Percentiles rank a stretch among this genome's conserved stretches.
These are phyloP conservation scores for Ceraclea dissimilis DNA, from an alignment of 2,888 invertebrate genomes.

Conservation along the genomic window DNA sequence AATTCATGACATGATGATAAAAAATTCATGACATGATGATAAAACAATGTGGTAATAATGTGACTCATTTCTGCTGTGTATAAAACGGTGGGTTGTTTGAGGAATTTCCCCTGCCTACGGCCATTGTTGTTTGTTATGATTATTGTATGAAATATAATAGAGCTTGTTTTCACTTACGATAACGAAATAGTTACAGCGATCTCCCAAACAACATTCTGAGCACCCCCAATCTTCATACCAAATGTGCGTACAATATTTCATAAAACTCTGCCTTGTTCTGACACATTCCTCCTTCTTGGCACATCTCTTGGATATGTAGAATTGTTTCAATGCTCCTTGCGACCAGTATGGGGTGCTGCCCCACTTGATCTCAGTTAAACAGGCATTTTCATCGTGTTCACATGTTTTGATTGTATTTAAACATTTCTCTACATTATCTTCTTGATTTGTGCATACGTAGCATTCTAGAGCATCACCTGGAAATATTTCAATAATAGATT, in stretches of 20 bases:
- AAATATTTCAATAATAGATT: too few species aligned
- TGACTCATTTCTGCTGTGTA: too few species aligned
- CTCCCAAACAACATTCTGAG: conserved; percentile 92
- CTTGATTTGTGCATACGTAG: conserved; percentile 90
- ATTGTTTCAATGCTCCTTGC: conserved; percentile 85
- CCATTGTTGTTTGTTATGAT: too few species aligned
- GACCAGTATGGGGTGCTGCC: conserved; percentile 96
- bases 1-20: too few species aligned
- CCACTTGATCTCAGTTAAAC: conserved; percentile 87
- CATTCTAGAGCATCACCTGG: conserved; percentile 73
- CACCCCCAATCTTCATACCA: conserved; percentile 98
- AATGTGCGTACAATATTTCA: conserved; percentile 78
- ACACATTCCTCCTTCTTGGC: conserved; percentile 75
- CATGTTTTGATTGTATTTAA: conserved; percentile 86
- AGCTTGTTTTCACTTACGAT: too few species aligned
- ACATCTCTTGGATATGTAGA: conserved; percentile 87
- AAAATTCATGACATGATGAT: too few species aligned
- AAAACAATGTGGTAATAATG: too few species aligned
- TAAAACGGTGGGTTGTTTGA: too few species aligned
- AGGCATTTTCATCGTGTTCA: conserved; percentile 77
- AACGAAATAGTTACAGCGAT: conserved; percentile 90
- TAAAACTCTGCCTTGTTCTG: conserved; percentile 57
- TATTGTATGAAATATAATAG: too few species aligned
- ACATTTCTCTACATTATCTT: conserved; percentile 88
- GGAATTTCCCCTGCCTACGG: too few species aligned